phyloP scores from a whole-genome alignment of 2,113 vertebrate species.

The Pandion haliaetus region DNA sequence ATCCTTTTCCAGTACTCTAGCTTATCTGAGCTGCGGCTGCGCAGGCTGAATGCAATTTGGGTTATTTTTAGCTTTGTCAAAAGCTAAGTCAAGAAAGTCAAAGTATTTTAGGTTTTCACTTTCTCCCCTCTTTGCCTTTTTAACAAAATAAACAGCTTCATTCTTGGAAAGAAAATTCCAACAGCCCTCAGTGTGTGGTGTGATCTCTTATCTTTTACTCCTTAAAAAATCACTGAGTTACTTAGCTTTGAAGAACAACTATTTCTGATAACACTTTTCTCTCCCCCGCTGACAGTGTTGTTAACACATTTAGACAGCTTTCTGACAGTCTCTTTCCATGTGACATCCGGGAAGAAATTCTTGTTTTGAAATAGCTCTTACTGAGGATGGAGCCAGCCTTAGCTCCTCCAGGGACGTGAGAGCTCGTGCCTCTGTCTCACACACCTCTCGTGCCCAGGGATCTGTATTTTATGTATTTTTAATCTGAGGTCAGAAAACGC shows the following conservation, averaged over 20 bases:
- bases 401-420: not conserved
- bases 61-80: not conserved
- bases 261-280: slow-evolving; percentile 13
- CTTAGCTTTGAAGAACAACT: slow-evolving; percentile 43
- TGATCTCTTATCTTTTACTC: slow-evolving; percentile 32
- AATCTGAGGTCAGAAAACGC: not conserved
- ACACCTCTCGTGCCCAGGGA: not conserved
- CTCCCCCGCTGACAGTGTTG: slow-evolving; percentile 42
- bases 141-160: slow-evolving; percentile 46
- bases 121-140: not conserved
- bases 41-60: not conserved
- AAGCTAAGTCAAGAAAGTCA: not conserved
- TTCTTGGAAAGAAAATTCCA: not conserved
- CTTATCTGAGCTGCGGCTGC: rapidly evolving
- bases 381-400: not conserved
- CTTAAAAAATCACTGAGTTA: not conserved
- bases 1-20: not conserved
- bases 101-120: not conserved
- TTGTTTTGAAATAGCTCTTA: not conserved
- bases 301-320: slow-evolving; percentile 15
- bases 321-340: not conserved
- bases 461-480: not conserved
- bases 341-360: not conserved
- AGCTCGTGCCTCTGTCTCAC: not conserved
- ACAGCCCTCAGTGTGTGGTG: not conserved